Evolutionary conservation across 2,797 vertebrate species (phyloP).

Genomic region (Centroberyx gerrardi): DNA sequence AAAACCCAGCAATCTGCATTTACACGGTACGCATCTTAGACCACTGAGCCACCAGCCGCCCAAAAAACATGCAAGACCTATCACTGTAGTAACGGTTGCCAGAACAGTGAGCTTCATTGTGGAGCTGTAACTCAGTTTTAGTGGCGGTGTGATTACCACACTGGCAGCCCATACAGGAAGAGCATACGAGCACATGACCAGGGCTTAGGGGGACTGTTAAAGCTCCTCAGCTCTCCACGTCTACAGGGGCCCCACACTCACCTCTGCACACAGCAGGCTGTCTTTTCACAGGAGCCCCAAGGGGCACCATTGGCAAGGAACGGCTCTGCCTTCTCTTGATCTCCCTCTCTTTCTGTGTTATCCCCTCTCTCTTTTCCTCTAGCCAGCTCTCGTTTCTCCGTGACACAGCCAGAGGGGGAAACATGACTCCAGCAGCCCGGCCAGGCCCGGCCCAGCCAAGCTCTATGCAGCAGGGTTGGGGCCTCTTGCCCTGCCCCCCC

Average conservation of each 20-base stretch:
- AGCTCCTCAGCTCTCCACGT: neutral
- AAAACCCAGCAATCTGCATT: too few species aligned
- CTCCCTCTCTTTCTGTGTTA: constrained; percentile 43
- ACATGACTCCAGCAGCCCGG: constrained; percentile 74
- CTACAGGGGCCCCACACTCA: constrained; percentile 53
- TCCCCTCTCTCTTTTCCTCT: constrained; percentile 42
- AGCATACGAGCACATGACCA: constrained; percentile 10
- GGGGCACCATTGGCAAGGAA: constrained; percentile 38
- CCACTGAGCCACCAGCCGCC: too few species aligned
- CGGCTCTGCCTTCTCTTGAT: constrained; percentile 48
- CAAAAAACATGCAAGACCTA: neutral
- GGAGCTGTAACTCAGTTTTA: neutral
- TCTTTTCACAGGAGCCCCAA: constrained; percentile 47
- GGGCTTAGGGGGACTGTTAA: constrained; percentile 48
- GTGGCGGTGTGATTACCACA: constrained; percentile 8
- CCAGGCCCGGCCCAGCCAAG: constrained; percentile 50
- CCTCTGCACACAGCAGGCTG: constrained; percentile 57
- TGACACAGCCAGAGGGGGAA: constrained; percentile 74
- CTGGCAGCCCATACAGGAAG: constrained; percentile 28
- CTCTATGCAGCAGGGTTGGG: constrained; percentile 48
- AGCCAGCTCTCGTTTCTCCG: constrained; percentile 70
- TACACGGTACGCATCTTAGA: too few species aligned
- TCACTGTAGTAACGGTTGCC: neutral
- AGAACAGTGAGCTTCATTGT: neutral
- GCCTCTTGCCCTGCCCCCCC: constrained; percentile 36